A percentile compares a stretch with the other conserved stretches of the same genome.
These are phyloP conservation scores for Amia ocellicauda DNA, from an alignment of 2,113 vertebrate genomes.

Conservation along the genomic window DNA sequence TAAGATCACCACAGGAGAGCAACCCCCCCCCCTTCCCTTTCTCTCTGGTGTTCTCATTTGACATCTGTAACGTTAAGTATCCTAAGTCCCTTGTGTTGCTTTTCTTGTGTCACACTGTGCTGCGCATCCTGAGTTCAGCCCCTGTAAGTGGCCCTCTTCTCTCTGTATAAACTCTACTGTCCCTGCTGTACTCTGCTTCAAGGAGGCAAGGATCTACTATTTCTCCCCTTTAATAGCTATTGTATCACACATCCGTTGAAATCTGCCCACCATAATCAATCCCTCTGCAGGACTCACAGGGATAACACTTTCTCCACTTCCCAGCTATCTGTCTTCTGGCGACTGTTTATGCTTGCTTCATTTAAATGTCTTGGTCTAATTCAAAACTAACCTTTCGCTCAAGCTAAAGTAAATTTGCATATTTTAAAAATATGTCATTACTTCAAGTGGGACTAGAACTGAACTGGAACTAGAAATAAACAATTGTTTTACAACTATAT, in stretches of 20 bases:
- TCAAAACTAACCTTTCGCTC: conserved; percentile 4
- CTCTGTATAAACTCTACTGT: background rate
- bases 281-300: background rate
- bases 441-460: background rate
- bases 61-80: conserved; percentile 2
- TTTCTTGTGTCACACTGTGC: conserved; percentile 4
- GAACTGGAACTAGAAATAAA: no score
- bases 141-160: background rate
- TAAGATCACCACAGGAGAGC: background rate
- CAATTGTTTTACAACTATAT: no score
- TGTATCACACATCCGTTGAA: background rate
- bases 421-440: background rate
- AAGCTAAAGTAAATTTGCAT: conserved; percentile 7
- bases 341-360: background rate
- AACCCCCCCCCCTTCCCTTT: no score
- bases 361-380: conserved; percentile 15
- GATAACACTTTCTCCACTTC: background rate
- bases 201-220: conserved; percentile 1
- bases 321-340: background rate
- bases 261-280: conserved; percentile 13
- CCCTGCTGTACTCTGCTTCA: background rate
- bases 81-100: background rate
- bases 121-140: background rate
- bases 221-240: conserved; percentile 8
- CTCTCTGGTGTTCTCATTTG: conserved; percentile 9